Evolutionary conservation across 2,113 vertebrate species (phyloP), one percentile per base, ranked within the genome.

Genomic region (Lichenostomus cassidix): DNA sequence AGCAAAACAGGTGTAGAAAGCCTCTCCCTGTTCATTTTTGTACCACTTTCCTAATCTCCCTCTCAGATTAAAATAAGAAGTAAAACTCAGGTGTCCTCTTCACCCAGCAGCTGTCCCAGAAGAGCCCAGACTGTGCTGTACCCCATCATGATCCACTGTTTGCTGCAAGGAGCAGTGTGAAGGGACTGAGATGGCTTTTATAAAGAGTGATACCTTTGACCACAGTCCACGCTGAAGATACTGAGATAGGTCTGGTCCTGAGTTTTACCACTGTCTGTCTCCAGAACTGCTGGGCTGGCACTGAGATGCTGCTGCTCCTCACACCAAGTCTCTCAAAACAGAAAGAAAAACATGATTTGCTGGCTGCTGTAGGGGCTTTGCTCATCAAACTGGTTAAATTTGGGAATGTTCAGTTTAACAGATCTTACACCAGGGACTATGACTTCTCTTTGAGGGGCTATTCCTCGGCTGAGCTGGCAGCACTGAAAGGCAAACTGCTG

Each of bases 1-100:
- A 42, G 55, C 7, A 58, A 80, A 90, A 77, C 0, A 0, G 10
- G 24, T 0, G 0, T 10, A 15, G 42, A 33, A 88, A 55, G 17
- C 28, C 28, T 55, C 53, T 71, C 20, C 20, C 31, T 49, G 33
- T 5, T 49, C 7, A 42, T 58, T 90, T 76, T 35, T 50, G 5
- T 55, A 70, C 35, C 1, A 2, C 17, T 22, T 86, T 25, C 19
- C 15, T 63, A 19, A 56, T 47, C 6, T n/a, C 8, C 59, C 56
- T 37, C 29, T 83, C 63, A 80, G 35, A 53, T n/a, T 29, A 49
- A 78, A 86, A 23, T 16, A 78, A 49, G 28, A 68, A 88, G 27
- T 35, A 65, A 92, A 87, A 15, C 15, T 29, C 19, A 10, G 10
- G 29, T 21, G 29, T 11, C 22, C 27, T 41, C 13, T 37, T 24